Conservation (phyloP, 2,113 vertebrate species). For the Mohoua ochrocephala region DNA sequence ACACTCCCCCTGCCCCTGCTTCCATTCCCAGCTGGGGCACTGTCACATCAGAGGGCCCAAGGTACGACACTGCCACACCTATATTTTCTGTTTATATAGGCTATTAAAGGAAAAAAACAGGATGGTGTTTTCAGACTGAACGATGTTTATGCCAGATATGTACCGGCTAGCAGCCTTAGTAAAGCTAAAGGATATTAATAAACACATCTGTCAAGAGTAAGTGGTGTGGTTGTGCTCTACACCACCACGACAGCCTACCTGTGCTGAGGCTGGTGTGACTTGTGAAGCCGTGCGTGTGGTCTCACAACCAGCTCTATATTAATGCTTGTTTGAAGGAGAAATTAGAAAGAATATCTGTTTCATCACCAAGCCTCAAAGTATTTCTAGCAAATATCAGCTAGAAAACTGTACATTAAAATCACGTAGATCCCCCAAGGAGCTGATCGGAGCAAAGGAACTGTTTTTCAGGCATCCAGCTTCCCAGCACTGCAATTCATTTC, state of each 20-base stretch:
- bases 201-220: neutral
- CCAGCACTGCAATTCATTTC: neutral
- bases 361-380: neutral
- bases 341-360: neutral
- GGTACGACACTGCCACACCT: neutral
- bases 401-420: neutral
- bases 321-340: neutral
- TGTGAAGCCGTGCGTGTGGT: accelerated
- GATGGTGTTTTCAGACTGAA: neutral
- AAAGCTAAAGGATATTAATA: neutral
- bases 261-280: neutral
- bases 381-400: neutral
- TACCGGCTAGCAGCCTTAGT: neutral
- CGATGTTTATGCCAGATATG: neutral
- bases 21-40: neutral
- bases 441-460: neutral
- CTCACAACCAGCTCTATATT: neutral
- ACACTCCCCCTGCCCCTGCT: neutral
- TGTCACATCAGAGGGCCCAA: neutral
- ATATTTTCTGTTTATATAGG: neutral
- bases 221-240: neutral
- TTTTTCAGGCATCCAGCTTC: neutral
- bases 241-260: neutral
- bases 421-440: neutral
- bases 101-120: neutral